Conservation (phyloP, 2,888 invertebrate species). For the Trissonchulus sp. region DNA sequence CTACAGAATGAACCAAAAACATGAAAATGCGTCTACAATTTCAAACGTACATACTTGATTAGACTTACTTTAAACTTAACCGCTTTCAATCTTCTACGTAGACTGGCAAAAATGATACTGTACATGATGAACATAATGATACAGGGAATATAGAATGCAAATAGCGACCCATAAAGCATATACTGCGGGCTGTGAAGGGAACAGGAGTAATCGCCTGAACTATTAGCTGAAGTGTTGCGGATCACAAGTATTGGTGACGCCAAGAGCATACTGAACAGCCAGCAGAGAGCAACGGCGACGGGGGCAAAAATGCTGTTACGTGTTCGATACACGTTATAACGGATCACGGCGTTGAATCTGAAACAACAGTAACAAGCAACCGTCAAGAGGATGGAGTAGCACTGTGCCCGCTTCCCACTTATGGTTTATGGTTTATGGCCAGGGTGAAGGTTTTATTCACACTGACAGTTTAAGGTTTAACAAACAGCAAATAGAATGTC, state of each 20-base stretch:
- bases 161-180: constrained; percentile 22
- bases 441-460: no score
- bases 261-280: constrained; percentile 16
- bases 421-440: no score
- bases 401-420: no score
- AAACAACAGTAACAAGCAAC: no score
- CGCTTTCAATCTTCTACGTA: constrained; percentile 11
- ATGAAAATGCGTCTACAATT: no score
- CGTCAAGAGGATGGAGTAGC: no score
- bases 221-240: neutral
- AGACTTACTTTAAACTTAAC: constrained; percentile 21
- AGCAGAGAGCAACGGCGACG: neutral
- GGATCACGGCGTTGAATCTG: constrained; percentile 26
- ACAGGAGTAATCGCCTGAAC: neutral
- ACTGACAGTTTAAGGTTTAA: no score
- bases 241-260: constrained; percentile 10
- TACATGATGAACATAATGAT: constrained; percentile 21
- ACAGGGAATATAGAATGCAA: constrained; percentile 23
- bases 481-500: no score
- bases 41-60: no score
- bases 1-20: no score
- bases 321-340: constrained; percentile 13
- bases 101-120: constrained; percentile 23
- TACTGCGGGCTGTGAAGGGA: constrained; percentile 7
- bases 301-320: neutral